Conservation (phyloP, 1,140 invertebrate species). For the Ptiloglossa arizonensis region DNA sequence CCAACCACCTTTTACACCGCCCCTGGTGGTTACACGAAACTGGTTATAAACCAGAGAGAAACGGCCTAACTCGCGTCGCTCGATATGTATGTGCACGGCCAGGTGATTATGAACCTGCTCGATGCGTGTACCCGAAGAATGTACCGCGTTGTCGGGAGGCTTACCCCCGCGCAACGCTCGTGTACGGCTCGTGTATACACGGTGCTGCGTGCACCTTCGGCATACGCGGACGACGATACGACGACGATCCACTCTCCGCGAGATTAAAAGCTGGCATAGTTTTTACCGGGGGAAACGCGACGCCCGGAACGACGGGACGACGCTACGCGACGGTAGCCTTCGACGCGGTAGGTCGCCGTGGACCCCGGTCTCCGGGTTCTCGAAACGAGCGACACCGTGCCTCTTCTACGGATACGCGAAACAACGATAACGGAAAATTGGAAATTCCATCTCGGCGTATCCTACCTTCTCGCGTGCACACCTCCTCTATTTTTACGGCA, state of each 20-base stretch:
- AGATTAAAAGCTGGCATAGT: constrained; percentile 7
- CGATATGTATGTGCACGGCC: constrained; percentile 49
- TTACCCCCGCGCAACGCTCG: constrained; percentile 28
- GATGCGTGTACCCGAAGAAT: constrained; percentile 46
- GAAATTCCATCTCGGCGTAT: constrained; percentile 44
- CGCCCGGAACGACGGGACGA: background rate
- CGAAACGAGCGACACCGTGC: constrained; percentile 32
- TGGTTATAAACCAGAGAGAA: constrained; percentile 51
- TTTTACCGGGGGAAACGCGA: background rate
- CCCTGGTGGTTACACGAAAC: constrained; percentile 52
- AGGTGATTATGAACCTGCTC: constrained; percentile 56
- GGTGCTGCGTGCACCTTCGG: constrained; percentile 23
- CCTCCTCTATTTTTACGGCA: constrained; percentile 26
- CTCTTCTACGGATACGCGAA: constrained; percentile 11
- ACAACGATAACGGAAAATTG: constrained; percentile 56
- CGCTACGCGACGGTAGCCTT: too few species aligned
- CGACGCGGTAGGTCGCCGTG: constrained; percentile 8
- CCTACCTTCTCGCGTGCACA: background rate
- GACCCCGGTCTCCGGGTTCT: background rate
- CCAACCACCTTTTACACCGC: constrained; percentile 45
- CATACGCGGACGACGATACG: background rate
- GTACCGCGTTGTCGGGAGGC: constrained; percentile 30
- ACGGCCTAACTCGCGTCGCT: constrained; percentile 49
- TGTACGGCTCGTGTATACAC: constrained; percentile 46
- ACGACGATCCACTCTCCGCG: background rate